Conservation (phyloP, 1,140 invertebrate genomes). For the Lasaia peninsularis region DNA sequence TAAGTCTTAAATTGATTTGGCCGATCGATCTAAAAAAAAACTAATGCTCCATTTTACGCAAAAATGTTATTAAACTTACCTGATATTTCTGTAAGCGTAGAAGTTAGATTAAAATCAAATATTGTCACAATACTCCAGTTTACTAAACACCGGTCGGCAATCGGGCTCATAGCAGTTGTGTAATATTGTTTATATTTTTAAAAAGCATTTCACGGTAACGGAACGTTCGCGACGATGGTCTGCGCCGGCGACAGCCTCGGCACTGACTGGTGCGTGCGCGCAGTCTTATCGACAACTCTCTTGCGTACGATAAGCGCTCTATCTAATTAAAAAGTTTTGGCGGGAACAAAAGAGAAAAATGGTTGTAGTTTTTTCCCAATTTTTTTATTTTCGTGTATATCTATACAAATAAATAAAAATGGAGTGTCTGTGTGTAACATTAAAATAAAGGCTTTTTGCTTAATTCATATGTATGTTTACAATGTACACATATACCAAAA, state of each 20-base stretch:
- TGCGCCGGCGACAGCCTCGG: conserved; percentile 48
- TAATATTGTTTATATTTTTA: conserved; percentile 56
- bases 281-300: conserved; percentile 58
- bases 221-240: conserved; percentile 22
- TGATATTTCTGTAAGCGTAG: conserved; percentile 20
- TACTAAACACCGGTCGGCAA: conserved; percentile 52
- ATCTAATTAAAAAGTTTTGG: too few species aligned
- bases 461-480: too few species aligned
- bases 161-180: conserved; percentile 51
- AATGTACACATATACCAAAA: too few species aligned
- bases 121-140: conserved; percentile 55
- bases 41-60: background rate
- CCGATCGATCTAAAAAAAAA: background rate
- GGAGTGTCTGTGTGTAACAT: too few species aligned
- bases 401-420: too few species aligned
- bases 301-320: conserved; percentile 56
- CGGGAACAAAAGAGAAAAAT: too few species aligned
- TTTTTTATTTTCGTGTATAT: too few species aligned
- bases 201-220: conserved; percentile 31
- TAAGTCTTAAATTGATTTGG: background rate
- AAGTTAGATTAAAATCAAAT: conserved; percentile 47
- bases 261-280: conserved; percentile 48
- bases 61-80: conserved; percentile 8
- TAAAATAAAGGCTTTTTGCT: too few species aligned
- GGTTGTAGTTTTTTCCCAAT: too few species aligned